A percentile compares a stretch with the other conserved stretches of the same genome.
Evolutionary conservation across 2,888 invertebrate genomes (phyloP).

Genomic region (Campaea margaritaria): DNA sequence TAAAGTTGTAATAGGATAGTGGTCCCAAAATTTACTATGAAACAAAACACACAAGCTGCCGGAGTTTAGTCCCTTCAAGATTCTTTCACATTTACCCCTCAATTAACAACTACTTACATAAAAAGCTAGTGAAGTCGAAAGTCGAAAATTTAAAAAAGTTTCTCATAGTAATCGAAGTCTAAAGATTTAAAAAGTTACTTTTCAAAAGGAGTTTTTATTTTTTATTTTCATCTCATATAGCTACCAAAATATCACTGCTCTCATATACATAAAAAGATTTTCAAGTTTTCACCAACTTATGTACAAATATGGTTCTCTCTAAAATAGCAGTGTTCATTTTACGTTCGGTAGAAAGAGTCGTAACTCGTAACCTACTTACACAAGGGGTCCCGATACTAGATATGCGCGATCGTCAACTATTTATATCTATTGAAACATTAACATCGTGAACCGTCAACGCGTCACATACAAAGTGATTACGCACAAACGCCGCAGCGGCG

Average conservation of each 20-base stretch:
- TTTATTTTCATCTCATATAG: slow-evolving; percentile 68
- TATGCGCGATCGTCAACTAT: slow-evolving; percentile 56
- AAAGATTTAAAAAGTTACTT: slow-evolving; percentile 59
- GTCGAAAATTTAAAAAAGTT: slow-evolving; percentile 46
- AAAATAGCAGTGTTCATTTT: slow-evolving; percentile 67
- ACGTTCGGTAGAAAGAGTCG: slow-evolving; percentile 51
- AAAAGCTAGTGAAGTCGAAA: slow-evolving; percentile 67
- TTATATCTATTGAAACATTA: slow-evolving; percentile 50
- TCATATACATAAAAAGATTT: slow-evolving; percentile 70
- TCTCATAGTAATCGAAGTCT: slow-evolving; percentile 57
- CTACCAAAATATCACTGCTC: slow-evolving; percentile 78
- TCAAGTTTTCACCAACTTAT: slow-evolving; percentile 63
- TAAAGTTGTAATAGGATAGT: slow-evolving; percentile 65
- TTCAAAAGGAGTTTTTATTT: slow-evolving; percentile 53
- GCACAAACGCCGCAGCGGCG: slow-evolving; percentile 48
- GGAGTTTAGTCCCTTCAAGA: slow-evolving; percentile 48
- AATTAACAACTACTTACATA: slow-evolving; percentile 66
- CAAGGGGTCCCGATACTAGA: slow-evolving; percentile 58
- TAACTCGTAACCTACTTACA: slow-evolving; percentile 53
- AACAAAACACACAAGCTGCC: slow-evolving; percentile 74
- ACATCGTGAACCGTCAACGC: slow-evolving; percentile 54
- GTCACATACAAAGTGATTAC: slow-evolving; percentile 50
- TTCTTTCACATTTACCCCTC: slow-evolving; percentile 53
- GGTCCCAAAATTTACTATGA: slow-evolving; percentile 84
- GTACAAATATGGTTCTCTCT: slow-evolving; percentile 71